Percentiles rank a stretch among this genome's conserved stretches.
These are phyloP conservation scores for Fregetta grallaria DNA, from an alignment of 2,113 vertebrate genomes.

Conservation along the genomic window DNA sequence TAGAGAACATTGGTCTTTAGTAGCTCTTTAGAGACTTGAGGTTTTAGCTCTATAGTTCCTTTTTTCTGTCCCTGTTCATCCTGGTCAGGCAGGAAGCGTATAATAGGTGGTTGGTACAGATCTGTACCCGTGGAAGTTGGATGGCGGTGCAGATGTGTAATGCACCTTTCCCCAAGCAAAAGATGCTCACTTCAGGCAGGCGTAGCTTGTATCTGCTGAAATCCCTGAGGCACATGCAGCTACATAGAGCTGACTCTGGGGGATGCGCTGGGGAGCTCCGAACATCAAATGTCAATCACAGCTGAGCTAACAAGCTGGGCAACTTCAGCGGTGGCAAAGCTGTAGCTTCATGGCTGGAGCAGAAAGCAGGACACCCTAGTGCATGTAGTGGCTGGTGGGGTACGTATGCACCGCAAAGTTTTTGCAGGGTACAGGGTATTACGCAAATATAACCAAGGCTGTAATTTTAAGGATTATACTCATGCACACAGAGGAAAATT, in stretches of 20 bases:
- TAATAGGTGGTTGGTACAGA: not conserved
- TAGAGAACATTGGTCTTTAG: not conserved
- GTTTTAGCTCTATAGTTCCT: not conserved
- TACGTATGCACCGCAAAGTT: not conserved
- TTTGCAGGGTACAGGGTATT: not conserved
- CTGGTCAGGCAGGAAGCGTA: not conserved
- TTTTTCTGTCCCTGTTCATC: not conserved
- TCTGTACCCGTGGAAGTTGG: not conserved
- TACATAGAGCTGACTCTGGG: not conserved
- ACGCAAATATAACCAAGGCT: not conserved
- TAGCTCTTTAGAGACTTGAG: not conserved
- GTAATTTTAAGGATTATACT: constrained; percentile 32
- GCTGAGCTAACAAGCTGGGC: not conserved
- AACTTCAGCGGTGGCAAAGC: not conserved
- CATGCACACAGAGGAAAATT: not conserved
- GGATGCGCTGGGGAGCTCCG: not conserved
- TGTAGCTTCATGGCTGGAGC: not conserved
- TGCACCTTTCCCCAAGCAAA: not conserved
- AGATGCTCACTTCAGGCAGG: not conserved
- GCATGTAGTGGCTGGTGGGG: not conserved
- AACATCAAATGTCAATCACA: not conserved
- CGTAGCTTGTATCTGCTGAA: not conserved
- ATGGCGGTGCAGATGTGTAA: not conserved
- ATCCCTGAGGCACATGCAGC: not conserved
- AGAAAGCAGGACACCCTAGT: not conserved